Conservation (phyloP, 1,140 invertebrate genomes). For the Brachionus manjavacas region DNA sequence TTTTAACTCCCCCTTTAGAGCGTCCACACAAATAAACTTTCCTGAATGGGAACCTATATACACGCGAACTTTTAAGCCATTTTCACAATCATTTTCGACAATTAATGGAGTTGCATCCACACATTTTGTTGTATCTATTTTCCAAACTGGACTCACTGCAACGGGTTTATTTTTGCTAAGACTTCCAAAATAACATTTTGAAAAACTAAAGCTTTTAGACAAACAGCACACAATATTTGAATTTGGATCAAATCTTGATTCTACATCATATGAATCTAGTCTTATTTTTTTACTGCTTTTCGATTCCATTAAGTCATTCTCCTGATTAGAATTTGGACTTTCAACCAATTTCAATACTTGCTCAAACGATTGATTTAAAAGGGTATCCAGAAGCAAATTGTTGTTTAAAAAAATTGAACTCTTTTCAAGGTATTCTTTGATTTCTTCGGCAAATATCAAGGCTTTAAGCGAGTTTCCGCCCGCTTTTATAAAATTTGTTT, state of each 20-base stretch:
- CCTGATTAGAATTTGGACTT: not conserved
- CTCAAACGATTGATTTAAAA: slow-evolving; percentile 50
- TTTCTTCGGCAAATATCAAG: slow-evolving; percentile 50
- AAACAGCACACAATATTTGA: slow-evolving; percentile 42
- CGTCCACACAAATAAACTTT: slow-evolving; percentile 60
- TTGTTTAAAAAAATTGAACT: not conserved
- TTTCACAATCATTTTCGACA: slow-evolving; percentile 53
- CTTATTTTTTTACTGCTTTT: not conserved
- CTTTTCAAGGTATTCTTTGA: slow-evolving; percentile 43
- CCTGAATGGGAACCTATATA: slow-evolving; percentile 65
- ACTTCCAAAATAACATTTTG: not conserved
- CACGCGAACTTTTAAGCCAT: not conserved
- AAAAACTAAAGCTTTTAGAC: slow-evolving; percentile 44
- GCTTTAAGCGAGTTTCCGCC: slow-evolving; percentile 59
- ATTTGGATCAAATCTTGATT: not conserved
- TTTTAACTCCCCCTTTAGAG: slow-evolving; percentile 50
- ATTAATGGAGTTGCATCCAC: slow-evolving; percentile 66
- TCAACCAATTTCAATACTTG: slow-evolving; percentile 41
- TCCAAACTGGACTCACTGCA: slow-evolving; percentile 51
- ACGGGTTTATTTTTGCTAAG: not conserved
- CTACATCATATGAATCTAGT: not conserved
- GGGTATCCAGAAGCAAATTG: slow-evolving; percentile 47
- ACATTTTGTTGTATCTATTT: slow-evolving; percentile 65
- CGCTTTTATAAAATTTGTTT: slow-evolving; percentile 51
- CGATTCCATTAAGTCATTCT: not conserved